phyloP scores from a whole-genome alignment of 2,797 vertebrate species.

The Rhadinocentrus ornatus region DNA sequence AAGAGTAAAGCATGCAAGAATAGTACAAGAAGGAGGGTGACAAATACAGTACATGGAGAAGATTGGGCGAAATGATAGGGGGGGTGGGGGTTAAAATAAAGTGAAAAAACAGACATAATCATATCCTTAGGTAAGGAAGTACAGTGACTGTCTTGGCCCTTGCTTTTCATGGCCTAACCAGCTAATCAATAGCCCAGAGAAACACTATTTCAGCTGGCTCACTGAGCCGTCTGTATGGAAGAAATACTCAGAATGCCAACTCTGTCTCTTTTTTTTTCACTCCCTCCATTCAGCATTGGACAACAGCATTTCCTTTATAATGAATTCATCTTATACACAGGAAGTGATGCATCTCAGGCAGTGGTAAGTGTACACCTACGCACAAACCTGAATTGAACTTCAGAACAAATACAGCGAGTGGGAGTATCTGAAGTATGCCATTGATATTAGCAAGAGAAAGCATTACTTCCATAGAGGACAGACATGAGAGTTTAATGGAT shows the following conservation, averaged over 20 bases:
- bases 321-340: slow-evolving; percentile 25
- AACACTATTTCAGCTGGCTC: slow-evolving; percentile 69
- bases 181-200: slow-evolving; percentile 80
- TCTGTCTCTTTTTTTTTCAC: slow-evolving; percentile 29
- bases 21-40: slow-evolving; percentile 29
- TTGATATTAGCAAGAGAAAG: slow-evolving; percentile 35
- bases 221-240: slow-evolving; percentile 50
- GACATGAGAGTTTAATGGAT: slow-evolving; percentile 1
- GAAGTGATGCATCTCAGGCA: slow-evolving; percentile 42
- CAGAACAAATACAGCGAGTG: slow-evolving; percentile 28
- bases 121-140: slow-evolving; percentile 45
- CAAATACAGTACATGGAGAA: slow-evolving; percentile 36
- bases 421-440: slow-evolving; percentile 46
- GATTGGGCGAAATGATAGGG: slow-evolving; percentile 32
- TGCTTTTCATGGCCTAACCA: slow-evolving; percentile 77
- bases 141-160: slow-evolving; percentile 66
- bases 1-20: slow-evolving; percentile 52
- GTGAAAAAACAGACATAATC: slow-evolving; percentile 31
- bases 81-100: slow-evolving; percentile 1
- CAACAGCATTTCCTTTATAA: slow-evolving; percentile 41
- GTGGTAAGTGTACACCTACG: slow-evolving; percentile 30
- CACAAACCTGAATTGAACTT: slow-evolving; percentile 26
- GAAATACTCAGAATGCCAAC: slow-evolving; percentile 54
- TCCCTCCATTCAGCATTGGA: slow-evolving; percentile 14
- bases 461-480: slow-evolving; percentile 16